Base-by-base conservation (phyloP, 92 coral and sea anemone species). In the Heteractis magnifica region DNA sequence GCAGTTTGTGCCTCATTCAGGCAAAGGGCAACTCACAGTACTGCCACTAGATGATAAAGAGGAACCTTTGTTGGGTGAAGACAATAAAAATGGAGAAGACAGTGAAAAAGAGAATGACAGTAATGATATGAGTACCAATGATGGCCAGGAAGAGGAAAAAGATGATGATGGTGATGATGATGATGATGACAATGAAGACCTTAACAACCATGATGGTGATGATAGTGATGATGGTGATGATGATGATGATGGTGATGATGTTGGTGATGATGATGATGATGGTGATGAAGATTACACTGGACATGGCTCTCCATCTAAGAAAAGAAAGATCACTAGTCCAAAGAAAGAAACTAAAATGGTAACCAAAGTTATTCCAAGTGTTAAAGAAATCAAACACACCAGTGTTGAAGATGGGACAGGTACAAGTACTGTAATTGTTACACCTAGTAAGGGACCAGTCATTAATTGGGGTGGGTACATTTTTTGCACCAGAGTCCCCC, bases 1-100 rank as follows among this genome's bases (percentile, higher is more conserved):
- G 1, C 85, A 82, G 55, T 87, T 80, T 86, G 82, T 90, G 18
- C 81, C 95, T 5, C 84, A 82, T 48, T 77, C 89, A 70, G 83
- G 26, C 8, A 83, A 85, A 8, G 82, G 87, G 19, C 82, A 77
- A 55, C 87, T 91, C 4, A 84, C 86, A 16, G 91, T 91, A 16
- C 81, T 90, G 6, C 86, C 88, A 1, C 87, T 90, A 8, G 81
- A 77, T 71, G 87, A 79, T 14, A 75, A 62, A 16, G 82, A 76
- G 14, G 14, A 58, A 18, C 77, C 10, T 0, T 50, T 74, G 49
- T 18, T 23, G 8, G 49, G 4, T 26, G 14, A 77, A 51, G 7
- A 5, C 41, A 9, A 26, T 19, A 16, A 55, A 16, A 18, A 55
- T 5, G 72, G 55, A 56, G 72, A 59, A 26, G 82, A 59, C 0